A percentile compares a stretch with the other conserved stretches of the same genome.
phyloP scores from a whole-genome alignment of 2,888 invertebrate species.

The Lasioglossum malachurum region DNA sequence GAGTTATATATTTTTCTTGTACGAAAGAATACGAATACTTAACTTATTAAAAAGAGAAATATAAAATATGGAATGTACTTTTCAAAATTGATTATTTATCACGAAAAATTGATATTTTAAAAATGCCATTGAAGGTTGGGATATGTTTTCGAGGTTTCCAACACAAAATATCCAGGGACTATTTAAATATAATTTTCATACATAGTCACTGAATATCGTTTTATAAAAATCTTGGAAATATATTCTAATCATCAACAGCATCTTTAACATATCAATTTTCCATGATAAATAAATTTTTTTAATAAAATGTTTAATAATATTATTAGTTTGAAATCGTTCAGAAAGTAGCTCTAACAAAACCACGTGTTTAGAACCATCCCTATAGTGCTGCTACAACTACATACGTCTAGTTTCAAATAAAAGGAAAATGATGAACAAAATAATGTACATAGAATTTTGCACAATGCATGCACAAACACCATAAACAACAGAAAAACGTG shows the following conservation, averaged over 20 bases:
- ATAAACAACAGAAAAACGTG: background rate
- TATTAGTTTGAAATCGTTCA: background rate
- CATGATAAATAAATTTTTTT: no score
- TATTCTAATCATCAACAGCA: no score
- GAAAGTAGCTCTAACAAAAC: background rate
- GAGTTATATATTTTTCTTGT: background rate
- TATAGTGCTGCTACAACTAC: background rate
- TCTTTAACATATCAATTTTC: no score
- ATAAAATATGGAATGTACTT: no score
- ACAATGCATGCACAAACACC: conserved; percentile 24
- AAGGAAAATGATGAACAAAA: background rate
- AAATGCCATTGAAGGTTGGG: background rate
- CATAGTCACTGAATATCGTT: no score
- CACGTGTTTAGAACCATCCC: background rate
- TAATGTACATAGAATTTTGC: conserved; percentile 19
- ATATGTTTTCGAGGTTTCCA: background rate
- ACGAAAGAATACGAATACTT: background rate
- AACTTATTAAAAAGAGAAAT: background rate
- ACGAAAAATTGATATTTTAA: background rate
- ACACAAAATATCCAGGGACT: no score
- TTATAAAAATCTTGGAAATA: no score
- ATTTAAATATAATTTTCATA: background rate
- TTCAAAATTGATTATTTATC: background rate
- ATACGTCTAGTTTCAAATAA: background rate
- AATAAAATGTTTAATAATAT: no score